phyloP scores from a whole-genome alignment of 92 coral and sea anemone species.

The Galaxea fascicularis region DNA sequence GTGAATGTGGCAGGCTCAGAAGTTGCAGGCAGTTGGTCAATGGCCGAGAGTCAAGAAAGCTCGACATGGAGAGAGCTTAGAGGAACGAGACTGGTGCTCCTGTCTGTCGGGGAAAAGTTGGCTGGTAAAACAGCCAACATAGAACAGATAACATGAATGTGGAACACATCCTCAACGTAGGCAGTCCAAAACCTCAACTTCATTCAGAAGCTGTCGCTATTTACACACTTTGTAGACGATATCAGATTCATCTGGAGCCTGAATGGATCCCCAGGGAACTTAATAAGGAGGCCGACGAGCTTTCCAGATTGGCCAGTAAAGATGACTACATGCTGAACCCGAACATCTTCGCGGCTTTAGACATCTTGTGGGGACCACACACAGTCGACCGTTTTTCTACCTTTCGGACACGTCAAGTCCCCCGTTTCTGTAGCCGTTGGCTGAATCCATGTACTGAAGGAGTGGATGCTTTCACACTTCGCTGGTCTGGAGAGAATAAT shows the following conservation, averaged over 20 bases:
- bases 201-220: conserved; percentile 27
- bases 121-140: conserved; percentile 18
- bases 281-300: conserved; percentile 26
- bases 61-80: conserved; percentile 63
- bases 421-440: conserved; percentile 22
- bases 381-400: conserved; percentile 36
- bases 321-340: conserved; percentile 36
- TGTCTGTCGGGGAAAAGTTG: conserved; percentile 1
- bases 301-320: conserved; percentile 7
- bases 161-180: conserved; percentile 34
- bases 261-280: conserved; percentile 49
- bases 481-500: conserved; percentile 26
- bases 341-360: conserved; percentile 16
- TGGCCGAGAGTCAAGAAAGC: conserved; percentile 15
- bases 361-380: conserved; percentile 41
- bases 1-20: background rate
- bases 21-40: conserved; percentile 40
- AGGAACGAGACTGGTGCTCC: conserved; percentile 35
- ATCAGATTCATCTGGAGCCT: conserved; percentile 12
- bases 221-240: conserved; percentile 26
- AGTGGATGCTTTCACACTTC: conserved; percentile 31
- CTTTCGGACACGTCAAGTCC: conserved; percentile 20
- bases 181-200: conserved; percentile 34
- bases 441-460: conserved; percentile 11
- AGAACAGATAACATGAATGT: conserved; percentile 55